Evolutionary conservation across 2,888 invertebrate species (phyloP).

Genomic region (Aricia artaxerxes): DNA sequence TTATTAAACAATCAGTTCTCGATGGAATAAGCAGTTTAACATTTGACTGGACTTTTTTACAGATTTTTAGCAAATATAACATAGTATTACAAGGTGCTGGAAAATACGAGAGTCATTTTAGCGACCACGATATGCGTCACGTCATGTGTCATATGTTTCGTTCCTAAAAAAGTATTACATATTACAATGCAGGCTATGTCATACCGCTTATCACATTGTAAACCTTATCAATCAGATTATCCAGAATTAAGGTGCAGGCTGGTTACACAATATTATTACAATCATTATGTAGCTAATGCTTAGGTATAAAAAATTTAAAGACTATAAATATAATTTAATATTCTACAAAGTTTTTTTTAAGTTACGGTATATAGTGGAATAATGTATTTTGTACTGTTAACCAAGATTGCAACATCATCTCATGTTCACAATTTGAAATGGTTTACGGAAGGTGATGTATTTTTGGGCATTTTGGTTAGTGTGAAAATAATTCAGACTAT

Average conservation of each 20-base stretch:
- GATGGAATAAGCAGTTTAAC: too few relatives aligned
- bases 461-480: too few relatives aligned
- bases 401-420: background rate
- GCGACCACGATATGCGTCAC: background rate
- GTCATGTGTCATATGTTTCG: background rate
- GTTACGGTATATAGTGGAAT: too few relatives aligned
- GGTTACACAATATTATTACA: background rate
- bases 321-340: too few relatives aligned
- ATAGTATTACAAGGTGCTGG: background rate
- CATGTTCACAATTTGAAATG: background rate
- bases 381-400: background rate
- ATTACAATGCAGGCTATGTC: background rate
- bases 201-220: slow-evolving; percentile 6
- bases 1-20: background rate
- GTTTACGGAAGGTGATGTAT: background rate
- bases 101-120: background rate
- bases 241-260: background rate
- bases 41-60: background rate
- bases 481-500: too few relatives aligned
- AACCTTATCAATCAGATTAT: slow-evolving; percentile 23
- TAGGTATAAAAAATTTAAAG: background rate
- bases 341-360: too few relatives aligned
- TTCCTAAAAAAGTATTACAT: background rate
- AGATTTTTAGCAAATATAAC: background rate
- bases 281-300: background rate